Conservation (phyloP, 2,797 vertebrate genomes). For the Gambusia yucatana region DNA sequence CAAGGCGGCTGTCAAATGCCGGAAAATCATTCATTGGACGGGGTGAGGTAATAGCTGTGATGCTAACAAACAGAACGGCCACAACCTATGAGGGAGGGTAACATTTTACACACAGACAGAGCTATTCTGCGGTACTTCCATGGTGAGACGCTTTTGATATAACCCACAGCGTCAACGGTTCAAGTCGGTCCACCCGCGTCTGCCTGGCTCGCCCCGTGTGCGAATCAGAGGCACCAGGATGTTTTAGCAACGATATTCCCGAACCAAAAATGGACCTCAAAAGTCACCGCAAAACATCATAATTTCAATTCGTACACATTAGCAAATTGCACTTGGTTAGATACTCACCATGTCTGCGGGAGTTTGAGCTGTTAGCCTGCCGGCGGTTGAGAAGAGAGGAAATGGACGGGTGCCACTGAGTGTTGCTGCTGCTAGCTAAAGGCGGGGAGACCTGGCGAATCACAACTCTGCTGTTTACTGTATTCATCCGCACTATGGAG, state of each 20-base stretch:
- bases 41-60: constrained; percentile 43
- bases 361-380: constrained; percentile 25
- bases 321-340: background rate
- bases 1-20: background rate
- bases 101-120: background rate
- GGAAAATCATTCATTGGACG: constrained; percentile 3
- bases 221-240: background rate
- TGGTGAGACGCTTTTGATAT: constrained; percentile 2
- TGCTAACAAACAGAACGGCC: constrained; percentile 53
- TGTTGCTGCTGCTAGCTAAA: constrained; percentile 35
- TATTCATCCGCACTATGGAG: constrained; percentile 75
- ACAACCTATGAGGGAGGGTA: background rate
- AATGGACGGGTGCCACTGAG: constrained; percentile 66
- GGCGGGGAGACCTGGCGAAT: constrained; percentile 51
- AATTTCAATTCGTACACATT: background rate
- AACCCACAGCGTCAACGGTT: background rate
- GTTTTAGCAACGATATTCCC: background rate
- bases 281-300: background rate
- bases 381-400: constrained; percentile 58
- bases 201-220: constrained; percentile 1
- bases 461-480: constrained; percentile 41
- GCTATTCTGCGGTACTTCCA: background rate
- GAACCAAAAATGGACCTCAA: accelerated
- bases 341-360: constrained; percentile 73
- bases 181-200: constrained; percentile 1